These are phyloP conservation scores for Halichoerus grypus DNA, from an alignment of 2,113 vertebrate genomes.

Conservation along the genomic window DNA sequence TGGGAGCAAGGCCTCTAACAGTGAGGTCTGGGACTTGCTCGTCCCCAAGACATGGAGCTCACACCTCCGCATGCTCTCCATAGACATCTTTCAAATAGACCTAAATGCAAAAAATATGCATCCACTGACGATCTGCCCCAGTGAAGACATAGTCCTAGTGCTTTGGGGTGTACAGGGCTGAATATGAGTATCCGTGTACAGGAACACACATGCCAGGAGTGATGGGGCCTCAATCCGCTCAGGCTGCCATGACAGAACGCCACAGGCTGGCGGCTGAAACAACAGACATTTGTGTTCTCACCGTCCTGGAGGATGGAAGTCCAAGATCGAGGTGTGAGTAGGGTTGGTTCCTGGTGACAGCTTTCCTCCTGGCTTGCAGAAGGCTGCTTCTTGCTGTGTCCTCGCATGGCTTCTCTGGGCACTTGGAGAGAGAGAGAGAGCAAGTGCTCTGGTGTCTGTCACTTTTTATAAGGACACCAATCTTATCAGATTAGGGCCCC, in stretches of 20 bases:
- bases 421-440: not conserved
- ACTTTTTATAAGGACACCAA: not conserved
- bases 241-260: not conserved
- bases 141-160: fast-evolving
- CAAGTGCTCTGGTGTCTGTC: too few relatives aligned
- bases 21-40: not conserved
- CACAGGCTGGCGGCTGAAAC: too few relatives aligned
- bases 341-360: not conserved
- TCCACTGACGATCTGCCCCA: fast-evolving
- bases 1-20: not conserved
- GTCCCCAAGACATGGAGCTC: too few relatives aligned
- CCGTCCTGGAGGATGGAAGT: not conserved
- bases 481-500: not conserved
- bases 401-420: too few relatives aligned
- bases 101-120: not conserved
- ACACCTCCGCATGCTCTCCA: too few relatives aligned
- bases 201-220: not conserved
- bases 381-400: fast-evolving
- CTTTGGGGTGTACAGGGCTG: fast-evolving
- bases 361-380: not conserved
- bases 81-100: too few relatives aligned
- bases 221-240: fast-evolving
- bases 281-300: not conserved
- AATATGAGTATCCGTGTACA: too few relatives aligned
- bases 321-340: too few relatives aligned